Base-by-base conservation (phyloP, 2,113 vertebrate species). In the Asarcornis scutulata region DNA sequence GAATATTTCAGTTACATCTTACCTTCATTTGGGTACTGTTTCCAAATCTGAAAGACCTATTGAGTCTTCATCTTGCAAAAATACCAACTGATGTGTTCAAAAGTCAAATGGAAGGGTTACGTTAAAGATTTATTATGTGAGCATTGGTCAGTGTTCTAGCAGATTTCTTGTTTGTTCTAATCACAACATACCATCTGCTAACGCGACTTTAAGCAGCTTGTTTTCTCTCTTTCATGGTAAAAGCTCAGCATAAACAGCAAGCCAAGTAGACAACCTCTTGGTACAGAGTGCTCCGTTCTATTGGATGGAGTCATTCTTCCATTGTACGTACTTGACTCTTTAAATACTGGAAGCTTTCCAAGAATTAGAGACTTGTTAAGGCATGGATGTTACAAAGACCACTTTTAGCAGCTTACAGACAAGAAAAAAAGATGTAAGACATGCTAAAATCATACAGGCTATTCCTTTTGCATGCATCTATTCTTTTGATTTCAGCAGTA, bases 271-370 rank as follows among this genome's bases (percentile, higher is more conserved):
- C 81, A 86, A 62, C 55, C 64, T 72, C 53, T 73, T 83, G 42
- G 48, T 95, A 64, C 66, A 62, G 25, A 95, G 48, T 64, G 73
- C 50, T 75, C 86, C 31, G 2, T 81, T 91, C 71, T 63, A 56
- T 38, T 94, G 85, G 40, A 71, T 78, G 73, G 80, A 88, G 81
- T 79, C 64, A 88, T 91, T 95, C 74, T 86, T 85, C 73, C 63
- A 87, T 93, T 94, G 73, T 89, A 89, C 80, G 85, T 93, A 88
- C 80, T 85, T 91, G 89, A 95, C 95, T 94, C 82, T 82, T 66
- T 34, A 63, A 95, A 83, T 71, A 63, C 85, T 97, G 95, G 95
- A 93, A 92, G 32, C 69, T 74, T 63, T 97, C 97, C 95, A 96
- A 95, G 58, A 90, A 81, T 84, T 29, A 44, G 80, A 64, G 67